Base-by-base conservation (phyloP, 2,113 vertebrate species). In the Brienomyrus brachyistius region DNA sequence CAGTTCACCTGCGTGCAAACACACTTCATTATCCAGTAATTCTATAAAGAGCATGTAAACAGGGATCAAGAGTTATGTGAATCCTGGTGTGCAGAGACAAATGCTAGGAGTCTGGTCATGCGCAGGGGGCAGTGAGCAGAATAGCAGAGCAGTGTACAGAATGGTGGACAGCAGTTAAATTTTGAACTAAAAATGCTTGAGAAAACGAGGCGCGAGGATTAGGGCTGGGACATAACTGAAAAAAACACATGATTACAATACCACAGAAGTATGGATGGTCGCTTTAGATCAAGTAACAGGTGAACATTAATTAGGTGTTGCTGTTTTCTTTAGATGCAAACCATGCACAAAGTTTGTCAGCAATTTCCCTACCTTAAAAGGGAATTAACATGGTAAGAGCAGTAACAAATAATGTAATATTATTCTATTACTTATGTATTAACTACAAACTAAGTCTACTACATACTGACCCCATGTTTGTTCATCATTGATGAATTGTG, bases 1-100 rank as follows among this genome's bases (percentile, higher is more conserved):
- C 98, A 99, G 93, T 99, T 99, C 90, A 99, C 97, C 98, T 99
- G 92, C 6, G 87, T 54, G 89, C 87, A 88, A 48, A 87, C 51
- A n/a, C 27, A 9, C n/a, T 1, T 1, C 13, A 88, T 5, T 54
- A 52, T 31, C 2, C 87, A 56, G 35, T 40, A 19, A 80, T 6
- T 62, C 56, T 9, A 43, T 80, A 40, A 80, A 80, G 43, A 80
- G 35, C 74, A 77, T 74, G 66, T 74, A 35, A 35, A 74, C 66
- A 74, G 5, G 66, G 66, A 35, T 74, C 27, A 70, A n/a, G 70
- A 31, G 35, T 77, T 31, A 31, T 40, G 15, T 35, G 70, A 77
- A 40, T 77, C 31, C 35, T 40, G 35, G 15, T 66, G 62, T 66
- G n/a, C 9, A 27, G 62, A 66, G 9, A n/a, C 9, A 11, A 66